Base-by-base conservation (phyloP, 1,140 invertebrate species). In the Trichonephila clavipes region DNA sequence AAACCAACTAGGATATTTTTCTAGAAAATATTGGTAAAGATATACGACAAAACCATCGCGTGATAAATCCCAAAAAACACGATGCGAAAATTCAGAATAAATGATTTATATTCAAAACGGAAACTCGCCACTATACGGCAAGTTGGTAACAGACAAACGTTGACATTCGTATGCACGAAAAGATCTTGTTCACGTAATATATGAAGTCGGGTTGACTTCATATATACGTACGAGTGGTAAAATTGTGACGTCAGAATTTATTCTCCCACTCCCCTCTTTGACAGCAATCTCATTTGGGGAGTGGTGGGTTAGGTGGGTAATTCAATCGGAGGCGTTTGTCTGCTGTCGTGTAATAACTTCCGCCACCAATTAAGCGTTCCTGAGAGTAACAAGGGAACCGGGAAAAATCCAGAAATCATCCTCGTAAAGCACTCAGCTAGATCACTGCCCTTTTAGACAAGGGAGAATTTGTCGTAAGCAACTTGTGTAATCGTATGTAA, bases 311-410 rank as follows among this genome's bases (percentile, higher is more conserved):
- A 61, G 58, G 85, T 87, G 28, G 88, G 88, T 89, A 89, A 89
- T 89, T 77, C 88, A 89, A 89, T 89, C 88, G 88, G 66, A 69
- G 88, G 83, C 88, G 88, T 89, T 89, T 89, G 88, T 77, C 88
- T 89, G 66, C 51, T 89, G 83, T 77, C 66, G 88, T 77, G 62
- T 89, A 89, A 69, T 89, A 89, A 89, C 88, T 89, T 89, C 88
- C 88, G 64, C 88, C 69, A 69, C 88, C 88, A 89, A 89, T 89
- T 89, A 89, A 89, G 88, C 40, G 28, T 44, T 77, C 44, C 88
- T 34, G 83, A 81, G 34, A 77, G 69, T 90, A 90, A 91, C 77
- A 81, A 83, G 90, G 40, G 21, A 21, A 16, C 24, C 34, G 61
- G 90, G 81, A 91, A 91, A 91, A 91, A 85, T 64, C 28, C 77